These are phyloP conservation scores for Drosophila kepulauana DNA, from an alignment of 1,140 invertebrate species.

Conservation along the genomic window DNA sequence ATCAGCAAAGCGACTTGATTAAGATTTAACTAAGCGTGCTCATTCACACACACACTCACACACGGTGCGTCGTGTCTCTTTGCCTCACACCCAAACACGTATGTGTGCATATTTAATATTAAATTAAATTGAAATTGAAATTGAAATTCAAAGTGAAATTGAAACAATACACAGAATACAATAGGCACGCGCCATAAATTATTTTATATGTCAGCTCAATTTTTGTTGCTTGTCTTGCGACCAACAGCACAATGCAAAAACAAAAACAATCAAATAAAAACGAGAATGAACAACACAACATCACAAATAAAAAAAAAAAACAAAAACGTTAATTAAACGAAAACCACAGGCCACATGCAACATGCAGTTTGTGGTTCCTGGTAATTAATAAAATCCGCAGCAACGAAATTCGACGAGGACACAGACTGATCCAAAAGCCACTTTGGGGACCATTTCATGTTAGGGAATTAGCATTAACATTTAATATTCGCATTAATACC, in stretches of 20 bases:
- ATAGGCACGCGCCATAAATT: constrained; percentile 59
- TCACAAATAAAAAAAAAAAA: no score
- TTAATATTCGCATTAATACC: constrained; percentile 52
- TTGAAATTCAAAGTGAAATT: constrained; percentile 65
- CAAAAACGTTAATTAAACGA: constrained; percentile 77
- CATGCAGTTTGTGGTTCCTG: constrained; percentile 70
- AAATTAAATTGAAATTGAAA: constrained; percentile 65
- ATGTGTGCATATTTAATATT: constrained; percentile 23
- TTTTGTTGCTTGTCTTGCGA: constrained; percentile 25
- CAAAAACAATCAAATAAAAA: constrained; percentile 15
- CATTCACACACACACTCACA: constrained; percentile 35
- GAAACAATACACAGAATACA: constrained; percentile 48
- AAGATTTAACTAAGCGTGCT: constrained; percentile 80
- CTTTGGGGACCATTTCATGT: constrained; percentile 55
- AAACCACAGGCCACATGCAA: constrained; percentile 66
- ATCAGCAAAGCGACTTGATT: constrained; percentile 80
- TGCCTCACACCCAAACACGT: constrained; percentile 18
- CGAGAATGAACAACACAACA: constrained; percentile 17
- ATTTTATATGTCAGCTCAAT: constrained; percentile 63
- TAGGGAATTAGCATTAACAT: constrained; percentile 59
- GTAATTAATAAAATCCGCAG: constrained; percentile 73
- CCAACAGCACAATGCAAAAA: constrained; percentile 9
- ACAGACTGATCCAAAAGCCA: constrained; percentile 52
- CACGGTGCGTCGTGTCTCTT: not conserved
- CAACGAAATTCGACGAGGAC: constrained; percentile 29